Conservation (phyloP, 64 coral and sea anemone genomes). For the Hydrozoanthus tunicans region DNA sequence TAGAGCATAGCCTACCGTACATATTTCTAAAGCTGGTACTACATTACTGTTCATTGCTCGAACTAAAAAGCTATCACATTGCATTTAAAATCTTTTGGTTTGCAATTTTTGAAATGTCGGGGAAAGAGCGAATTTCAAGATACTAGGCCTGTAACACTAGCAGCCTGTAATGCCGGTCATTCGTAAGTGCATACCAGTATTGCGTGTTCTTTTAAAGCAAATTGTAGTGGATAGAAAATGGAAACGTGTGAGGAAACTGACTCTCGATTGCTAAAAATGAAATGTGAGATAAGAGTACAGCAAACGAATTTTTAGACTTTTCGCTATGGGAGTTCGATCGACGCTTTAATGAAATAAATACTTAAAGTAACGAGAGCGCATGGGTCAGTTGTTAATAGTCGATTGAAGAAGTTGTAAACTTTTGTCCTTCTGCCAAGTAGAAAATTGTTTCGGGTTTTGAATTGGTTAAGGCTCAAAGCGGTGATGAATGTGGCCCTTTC, state of each 20-base stretch:
- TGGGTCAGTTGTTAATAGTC: neutral
- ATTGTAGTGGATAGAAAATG: constrained; percentile 5
- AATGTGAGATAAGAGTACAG: neutral
- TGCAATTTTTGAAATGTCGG: neutral
- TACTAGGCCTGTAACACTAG: neutral
- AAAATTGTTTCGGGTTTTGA: neutral
- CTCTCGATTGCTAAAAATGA: neutral
- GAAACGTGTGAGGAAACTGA: neutral
- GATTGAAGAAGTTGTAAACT: neutral
- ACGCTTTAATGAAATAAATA: constrained; percentile 10
- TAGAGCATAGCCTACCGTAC: neutral
- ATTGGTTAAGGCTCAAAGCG: neutral
- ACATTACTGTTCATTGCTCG: constrained; percentile 1
- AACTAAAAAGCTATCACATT: neutral
- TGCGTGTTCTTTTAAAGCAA: neutral
- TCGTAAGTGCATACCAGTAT: neutral
- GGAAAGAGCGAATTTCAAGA: no score
- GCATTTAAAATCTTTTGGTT: neutral
- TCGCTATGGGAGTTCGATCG: neutral
- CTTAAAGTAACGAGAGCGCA: no score
- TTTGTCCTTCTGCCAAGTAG: neutral
- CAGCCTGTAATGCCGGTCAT: neutral
- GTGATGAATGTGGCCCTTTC: neutral
- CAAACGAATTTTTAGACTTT: neutral
- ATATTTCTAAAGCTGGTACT: constrained; percentile 8